Base-by-base conservation (phyloP, 92 coral and sea anemone species). In the Metridium senile region DNA sequence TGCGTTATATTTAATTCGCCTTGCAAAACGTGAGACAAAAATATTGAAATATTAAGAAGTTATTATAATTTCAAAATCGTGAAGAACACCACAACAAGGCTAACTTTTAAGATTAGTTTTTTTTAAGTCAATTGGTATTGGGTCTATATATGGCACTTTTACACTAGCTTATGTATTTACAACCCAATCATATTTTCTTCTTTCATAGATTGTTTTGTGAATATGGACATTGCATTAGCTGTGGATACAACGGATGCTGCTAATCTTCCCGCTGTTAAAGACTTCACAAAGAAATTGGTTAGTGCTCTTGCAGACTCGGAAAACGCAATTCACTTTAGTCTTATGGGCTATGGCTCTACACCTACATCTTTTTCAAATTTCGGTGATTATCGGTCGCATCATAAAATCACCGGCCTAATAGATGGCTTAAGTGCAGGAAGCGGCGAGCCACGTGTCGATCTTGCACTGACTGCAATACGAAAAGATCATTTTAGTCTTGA, bases 201-300 rank as follows among this genome's bases (percentile, higher is more conserved):
- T 21, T 9, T 47, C 66, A 26, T 13, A 85, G 89, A 80, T 75
- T 85, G 89, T 45, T 72, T 85, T 25, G 80, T 85, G 27, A 85
- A 82, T 47, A 85, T 85, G 89, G 89, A 85, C 53, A 78, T 85
- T 19, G 89, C 81, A 1, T 35, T 85, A 26, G 78, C 71, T 9
- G 65, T 85, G 1, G 89, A 85, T 58, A 66, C 81, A 6, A 74
- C 86, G 4, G 75, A 63, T 22, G 27, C 35, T 9, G 61, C 66
- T 9, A 85, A 74, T 52, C 66, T 85, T 28, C 46, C 61, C 13
- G 74, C 57, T 1, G 26, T 75, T 58, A 72, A 85, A 67, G 62
- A 33, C 10, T 85, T 85, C 54, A 62, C 72, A 7, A 85, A 75
- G 57, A 21, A 64, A n/a, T 19, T 85, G 3, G 70, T 85, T 29